Percentiles rank a stretch among this genome's conserved stretches.
These are phyloP conservation scores for Larimichthys crocea DNA, from an alignment of 2,113 vertebrate genomes.

Conservation along the genomic window DNA sequence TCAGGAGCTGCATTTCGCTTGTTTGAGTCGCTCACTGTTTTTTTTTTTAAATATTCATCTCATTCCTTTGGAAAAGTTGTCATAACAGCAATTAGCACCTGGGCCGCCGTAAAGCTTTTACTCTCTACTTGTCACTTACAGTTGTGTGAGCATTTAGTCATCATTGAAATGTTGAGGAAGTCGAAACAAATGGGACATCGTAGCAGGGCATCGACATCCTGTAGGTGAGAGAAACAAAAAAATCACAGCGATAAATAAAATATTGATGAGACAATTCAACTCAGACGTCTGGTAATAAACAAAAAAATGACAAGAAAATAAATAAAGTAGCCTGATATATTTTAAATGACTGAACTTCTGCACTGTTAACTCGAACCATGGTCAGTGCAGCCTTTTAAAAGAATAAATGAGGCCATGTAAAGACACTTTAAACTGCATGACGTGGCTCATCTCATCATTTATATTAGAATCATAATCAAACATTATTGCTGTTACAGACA, in stretches of 20 bases:
- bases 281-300: neutral
- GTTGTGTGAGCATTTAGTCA: conserved; percentile 96
- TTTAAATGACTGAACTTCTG: neutral
- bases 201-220: conserved; percentile 90
- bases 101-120: neutral
- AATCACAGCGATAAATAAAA: neutral
- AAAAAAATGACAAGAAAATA: neutral
- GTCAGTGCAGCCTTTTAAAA: too few relatives aligned
- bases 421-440: too few relatives aligned
- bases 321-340: neutral
- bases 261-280: neutral
- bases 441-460: too few relatives aligned
- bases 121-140: conserved; percentile 87
- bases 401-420: too few relatives aligned
- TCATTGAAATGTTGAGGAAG: conserved; percentile 92
- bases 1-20: too few relatives aligned
- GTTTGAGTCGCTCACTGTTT: neutral
- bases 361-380: too few relatives aligned
- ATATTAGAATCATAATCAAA: too few relatives aligned
- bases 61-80: neutral
- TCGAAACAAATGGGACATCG: conserved; percentile 97
- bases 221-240: conserved; percentile 49
- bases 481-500: too few relatives aligned
- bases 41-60: neutral
- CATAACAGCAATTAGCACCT: neutral